A percentile compares a stretch with the other conserved stretches of the same genome.
These are phyloP conservation scores for Drosophila azteca DNA, from an alignment of 1,140 invertebrate genomes.

Conservation along the genomic window DNA sequence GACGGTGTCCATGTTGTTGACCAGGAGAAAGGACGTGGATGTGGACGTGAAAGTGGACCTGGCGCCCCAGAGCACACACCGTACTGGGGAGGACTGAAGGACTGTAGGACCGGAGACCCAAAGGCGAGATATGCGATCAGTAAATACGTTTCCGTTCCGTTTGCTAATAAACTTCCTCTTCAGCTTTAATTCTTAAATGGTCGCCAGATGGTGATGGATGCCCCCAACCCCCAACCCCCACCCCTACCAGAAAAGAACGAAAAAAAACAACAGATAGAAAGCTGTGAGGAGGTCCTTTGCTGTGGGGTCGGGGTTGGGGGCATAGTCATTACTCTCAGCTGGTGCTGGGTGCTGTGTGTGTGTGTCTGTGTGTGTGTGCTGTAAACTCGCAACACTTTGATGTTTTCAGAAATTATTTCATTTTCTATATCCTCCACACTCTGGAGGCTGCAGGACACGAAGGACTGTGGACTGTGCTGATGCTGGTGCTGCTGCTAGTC, in stretches of 20 bases:
- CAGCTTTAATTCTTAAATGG: conserved; percentile 59
- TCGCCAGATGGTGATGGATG: conserved; percentile 33
- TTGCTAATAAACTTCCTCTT: conserved; percentile 72
- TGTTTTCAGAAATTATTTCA: conserved; percentile 75
- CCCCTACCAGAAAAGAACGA: background rate
- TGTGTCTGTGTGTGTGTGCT: conserved; percentile 13
- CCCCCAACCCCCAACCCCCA: background rate
- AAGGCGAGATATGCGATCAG: conserved; percentile 67
- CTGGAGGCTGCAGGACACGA: conserved; percentile 25
- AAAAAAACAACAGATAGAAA: conserved; percentile 30
- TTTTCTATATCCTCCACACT: conserved; percentile 56
- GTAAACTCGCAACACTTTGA: conserved; percentile 73
- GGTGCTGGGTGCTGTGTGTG: conserved; percentile 12
- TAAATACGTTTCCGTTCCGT: conserved; percentile 73
- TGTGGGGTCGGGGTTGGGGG: background rate
- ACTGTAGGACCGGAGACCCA: no score
- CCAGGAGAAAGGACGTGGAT: background rate
- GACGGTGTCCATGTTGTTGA: conserved; percentile 8
- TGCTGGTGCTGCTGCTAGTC: background rate
- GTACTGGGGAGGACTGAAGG: background rate
- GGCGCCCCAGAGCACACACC: background rate
- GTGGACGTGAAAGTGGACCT: no score
- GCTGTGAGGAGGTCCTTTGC: background rate
- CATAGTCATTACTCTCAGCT: conserved; percentile 75
- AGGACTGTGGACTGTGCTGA: background rate